Evolutionary conservation across 2,888 invertebrate species (phyloP), one percentile per base, ranked within the genome.

Genomic region (Lasioglossum pauxillum): DNA sequence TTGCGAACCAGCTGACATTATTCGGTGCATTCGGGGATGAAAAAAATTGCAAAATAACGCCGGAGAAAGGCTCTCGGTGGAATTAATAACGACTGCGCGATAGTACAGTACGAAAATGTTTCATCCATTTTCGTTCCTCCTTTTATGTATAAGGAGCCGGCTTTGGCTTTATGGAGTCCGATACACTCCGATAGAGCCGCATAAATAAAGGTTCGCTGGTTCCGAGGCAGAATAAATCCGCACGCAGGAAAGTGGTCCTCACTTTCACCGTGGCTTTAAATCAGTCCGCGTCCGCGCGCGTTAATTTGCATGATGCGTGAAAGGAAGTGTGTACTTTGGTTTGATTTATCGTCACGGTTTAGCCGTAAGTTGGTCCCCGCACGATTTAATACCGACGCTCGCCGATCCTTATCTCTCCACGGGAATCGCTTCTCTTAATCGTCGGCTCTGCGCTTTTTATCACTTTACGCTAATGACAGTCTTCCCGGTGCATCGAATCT

Each of bases 151-250:
- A 86, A 75, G 71, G 60, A 73, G 53, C 38, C 77, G 82, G 85
- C 82, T 89, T 89, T 90, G 82, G 85, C 80, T 89, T 89, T 90
- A 90, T 88, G 83, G 88, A 73, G 84, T 78, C 81, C 88, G 88
- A 81, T 77, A 78, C 81, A 78, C 72, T 14, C 27, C 80, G 82
- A 86, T 79, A 84, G 75, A 78, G 77, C 80, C 72, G 85, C 77
- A 84, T 69, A 73, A 82, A 81, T 81, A 81, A 76, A 44, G 44
- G 2, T 44, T 67, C 69, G 69, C 69, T 16, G 49, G 67, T 49
- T n/a, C 67, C n/a, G 64, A 27, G 23, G 57, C 69, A 53, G 49
- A 75, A 67, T 74, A 72, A 44, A 76, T 71, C 80, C 53, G 53
- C 71, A 72, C 38, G 74, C 71, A 10, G 53, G 82, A 80, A 82